Evolutionary conservation across 2,797 vertebrate species (phyloP).

Genomic region (Sebastes nivosus): DNA sequence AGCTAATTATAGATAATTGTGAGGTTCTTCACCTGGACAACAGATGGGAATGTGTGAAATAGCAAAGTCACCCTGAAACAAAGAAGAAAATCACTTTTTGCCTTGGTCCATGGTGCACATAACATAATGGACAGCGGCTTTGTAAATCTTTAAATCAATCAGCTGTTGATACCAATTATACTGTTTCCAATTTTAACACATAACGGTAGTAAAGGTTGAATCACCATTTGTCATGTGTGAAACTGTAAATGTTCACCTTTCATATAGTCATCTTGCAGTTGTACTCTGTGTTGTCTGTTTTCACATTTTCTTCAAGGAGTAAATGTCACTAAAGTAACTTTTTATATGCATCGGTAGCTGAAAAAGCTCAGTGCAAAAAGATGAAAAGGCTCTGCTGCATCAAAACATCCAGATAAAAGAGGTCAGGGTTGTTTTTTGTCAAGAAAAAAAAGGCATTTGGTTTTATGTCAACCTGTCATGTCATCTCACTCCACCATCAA

Average conservation of each 20-base stretch:
- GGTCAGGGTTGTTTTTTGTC: conserved; percentile 10
- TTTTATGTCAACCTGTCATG: conserved; percentile 17
- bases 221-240: not conserved
- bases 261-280: not conserved
- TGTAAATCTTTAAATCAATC: not conserved
- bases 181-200: not conserved
- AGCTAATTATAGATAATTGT: conserved; percentile 49
- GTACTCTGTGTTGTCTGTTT: not conserved
- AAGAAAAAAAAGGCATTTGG: not conserved
- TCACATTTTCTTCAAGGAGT: not conserved
- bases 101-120: conserved; percentile 3
- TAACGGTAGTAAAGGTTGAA: not conserved
- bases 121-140: not conserved
- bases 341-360: not conserved
- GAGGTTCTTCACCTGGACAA: conserved; percentile 5
- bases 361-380: not conserved
- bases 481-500: not conserved
- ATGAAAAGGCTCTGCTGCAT: conserved; percentile 16
- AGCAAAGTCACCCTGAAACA: conserved; percentile 18
- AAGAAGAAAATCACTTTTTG: conserved; percentile 11
- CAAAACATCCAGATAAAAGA: conserved; percentile 42
- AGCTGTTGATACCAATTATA: not conserved
- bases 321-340: not conserved
- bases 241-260: not conserved
- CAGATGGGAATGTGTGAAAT: conserved; percentile 28